Percentiles rank a stretch among this genome's conserved stretches.
These are phyloP conservation scores for Oreochromis niloticus DNA, from an alignment of 2,113 vertebrate genomes.

Conservation along the genomic window DNA sequence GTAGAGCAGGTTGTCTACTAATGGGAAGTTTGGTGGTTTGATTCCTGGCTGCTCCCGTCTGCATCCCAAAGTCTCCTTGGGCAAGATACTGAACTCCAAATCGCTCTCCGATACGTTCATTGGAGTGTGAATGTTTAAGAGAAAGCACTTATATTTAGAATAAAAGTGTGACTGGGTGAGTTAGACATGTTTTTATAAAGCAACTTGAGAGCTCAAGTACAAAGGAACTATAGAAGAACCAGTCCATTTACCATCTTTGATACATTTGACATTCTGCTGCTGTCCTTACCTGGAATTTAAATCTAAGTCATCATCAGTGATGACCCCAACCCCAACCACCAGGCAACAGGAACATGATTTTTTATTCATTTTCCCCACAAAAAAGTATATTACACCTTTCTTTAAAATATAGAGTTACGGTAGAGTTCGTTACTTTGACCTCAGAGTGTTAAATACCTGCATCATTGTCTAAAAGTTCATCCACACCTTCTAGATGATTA, in stretches of 20 bases:
- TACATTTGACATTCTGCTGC: not conserved
- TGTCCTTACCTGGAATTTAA: not conserved
- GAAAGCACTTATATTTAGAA: not conserved
- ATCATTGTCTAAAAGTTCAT: not conserved
- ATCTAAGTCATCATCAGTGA: not conserved
- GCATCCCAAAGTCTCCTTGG: no score
- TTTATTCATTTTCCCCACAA: not conserved
- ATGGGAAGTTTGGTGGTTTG: not conserved
- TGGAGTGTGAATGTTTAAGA: not conserved
- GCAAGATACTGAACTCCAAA: no score
- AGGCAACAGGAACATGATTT: not conserved
- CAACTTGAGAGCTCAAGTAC: not conserved
- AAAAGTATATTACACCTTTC: not conserved
- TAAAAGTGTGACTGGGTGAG: not conserved
- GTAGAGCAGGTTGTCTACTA: not conserved
- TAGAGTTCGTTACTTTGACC: not conserved
- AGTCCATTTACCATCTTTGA: not conserved
- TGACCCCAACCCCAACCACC: not conserved
- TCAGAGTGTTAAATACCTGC: not conserved
- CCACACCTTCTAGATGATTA: not conserved
- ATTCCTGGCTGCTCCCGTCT: not conserved
- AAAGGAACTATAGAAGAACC: not conserved
- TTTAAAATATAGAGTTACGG: not conserved
- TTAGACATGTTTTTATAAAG: not conserved
- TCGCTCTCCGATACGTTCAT: no score